Conservation (phyloP, 2,113 vertebrate genomes). For the Phrynocephalus versicolor region DNA sequence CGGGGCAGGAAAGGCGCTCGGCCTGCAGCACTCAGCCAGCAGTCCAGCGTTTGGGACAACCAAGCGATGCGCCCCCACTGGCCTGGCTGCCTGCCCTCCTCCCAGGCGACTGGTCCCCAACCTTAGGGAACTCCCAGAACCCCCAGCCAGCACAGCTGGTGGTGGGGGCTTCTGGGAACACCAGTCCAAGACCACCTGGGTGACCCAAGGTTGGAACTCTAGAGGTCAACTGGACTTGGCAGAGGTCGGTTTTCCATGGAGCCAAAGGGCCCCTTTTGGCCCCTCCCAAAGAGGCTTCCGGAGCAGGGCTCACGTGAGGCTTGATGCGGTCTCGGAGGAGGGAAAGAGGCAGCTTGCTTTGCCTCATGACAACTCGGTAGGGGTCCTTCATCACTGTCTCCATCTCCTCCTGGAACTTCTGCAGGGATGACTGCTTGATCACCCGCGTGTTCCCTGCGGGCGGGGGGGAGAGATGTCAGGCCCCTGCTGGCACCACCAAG, state of each 20-base stretch:
- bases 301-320: constrained; percentile 85
- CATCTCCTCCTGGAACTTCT: constrained; percentile 98
- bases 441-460: constrained; percentile 92
- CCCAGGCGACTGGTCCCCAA: no score
- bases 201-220: no score
- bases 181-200: no score
- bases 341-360: constrained; percentile 93
- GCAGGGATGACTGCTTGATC: constrained; percentile 94
- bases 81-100: no score
- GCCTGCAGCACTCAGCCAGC: background rate
- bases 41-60: background rate
- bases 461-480: background rate
- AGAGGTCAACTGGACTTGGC: no score
- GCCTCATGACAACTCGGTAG: constrained; percentile 93
- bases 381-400: constrained; percentile 89
- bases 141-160: background rate
- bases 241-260: no score
- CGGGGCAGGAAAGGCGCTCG: background rate
- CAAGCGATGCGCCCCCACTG: no score
- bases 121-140: background rate
- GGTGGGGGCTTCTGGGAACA: no score
- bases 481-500: background rate
- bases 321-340: constrained; percentile 88
- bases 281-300: fast-evolving
- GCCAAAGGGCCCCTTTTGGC: no score